Percentiles rank a stretch among this genome's conserved stretches.
These are phyloP conservation scores for Leptodirus hochenwartii DNA, from an alignment of 2,888 invertebrate species.

Conservation along the genomic window DNA sequence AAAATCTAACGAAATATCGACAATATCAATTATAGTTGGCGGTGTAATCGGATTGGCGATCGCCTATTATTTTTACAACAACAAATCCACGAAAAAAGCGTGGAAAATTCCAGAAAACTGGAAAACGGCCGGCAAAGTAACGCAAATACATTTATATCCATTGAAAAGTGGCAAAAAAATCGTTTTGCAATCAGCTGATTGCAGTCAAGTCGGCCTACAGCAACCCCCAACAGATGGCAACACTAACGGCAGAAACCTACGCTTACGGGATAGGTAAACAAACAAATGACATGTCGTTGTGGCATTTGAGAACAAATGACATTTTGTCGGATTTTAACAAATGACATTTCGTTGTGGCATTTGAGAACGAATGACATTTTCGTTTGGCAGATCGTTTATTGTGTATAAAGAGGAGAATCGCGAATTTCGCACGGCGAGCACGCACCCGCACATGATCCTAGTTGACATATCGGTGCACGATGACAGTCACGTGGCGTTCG, in stretches of 20 bases:
- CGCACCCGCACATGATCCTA: conserved; percentile 28
- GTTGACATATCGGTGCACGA: conserved; percentile 27
- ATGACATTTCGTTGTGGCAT: conserved; percentile 2
- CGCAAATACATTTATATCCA: conserved; percentile 22
- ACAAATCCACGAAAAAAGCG: too few species aligned
- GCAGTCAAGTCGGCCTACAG: conserved; percentile 20
- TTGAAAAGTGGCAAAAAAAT: conserved; percentile 24
- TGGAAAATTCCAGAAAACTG: too few species aligned
- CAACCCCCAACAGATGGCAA: conserved; percentile 14
- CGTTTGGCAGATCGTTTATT: conserved; percentile 12
- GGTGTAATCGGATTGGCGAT: too few species aligned
- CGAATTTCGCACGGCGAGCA: conserved; percentile 15
- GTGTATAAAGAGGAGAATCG: conserved; percentile 11
- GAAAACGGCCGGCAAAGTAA: conserved; percentile 21
- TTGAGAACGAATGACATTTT: conserved; percentile 1
- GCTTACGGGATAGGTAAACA: conserved; percentile 13
- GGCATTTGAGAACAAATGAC: background rate
- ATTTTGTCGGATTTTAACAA: background rate
- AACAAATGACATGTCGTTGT: background rate
- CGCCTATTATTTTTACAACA: too few species aligned
- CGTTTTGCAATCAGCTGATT: conserved; percentile 20
- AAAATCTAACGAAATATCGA: too few species aligned
- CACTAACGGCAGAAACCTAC: conserved; percentile 8
- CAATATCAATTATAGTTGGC: too few species aligned
- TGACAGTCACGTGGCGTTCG: conserved; percentile 24